A percentile compares a stretch with the other conserved stretches of the same genome.
These are phyloP conservation scores for Dugesia japonica DNA, from an alignment of 2,888 invertebrate species.

Conservation along the genomic window DNA sequence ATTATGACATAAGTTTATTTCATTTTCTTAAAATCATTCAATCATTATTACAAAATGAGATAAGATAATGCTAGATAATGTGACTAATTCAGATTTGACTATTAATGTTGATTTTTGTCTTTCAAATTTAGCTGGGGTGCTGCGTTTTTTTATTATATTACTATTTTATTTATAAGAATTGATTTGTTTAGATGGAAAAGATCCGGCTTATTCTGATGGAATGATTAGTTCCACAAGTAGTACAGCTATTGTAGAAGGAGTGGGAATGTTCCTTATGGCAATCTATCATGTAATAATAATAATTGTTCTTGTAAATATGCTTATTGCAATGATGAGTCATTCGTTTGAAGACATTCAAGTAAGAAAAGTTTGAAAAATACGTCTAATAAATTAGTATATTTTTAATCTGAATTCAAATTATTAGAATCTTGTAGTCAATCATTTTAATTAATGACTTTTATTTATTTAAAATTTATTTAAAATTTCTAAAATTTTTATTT, in stretches of 20 bases:
- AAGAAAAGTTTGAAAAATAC: neutral
- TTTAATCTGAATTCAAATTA: no score
- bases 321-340: slow-evolving; percentile 61
- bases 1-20: no score
- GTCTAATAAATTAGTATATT: no score
- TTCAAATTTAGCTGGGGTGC: no score
- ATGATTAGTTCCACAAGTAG: slow-evolving; percentile 38
- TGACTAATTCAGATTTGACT: no score
- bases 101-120: no score
- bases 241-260: slow-evolving; percentile 48
- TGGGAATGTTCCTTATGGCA: slow-evolving; percentile 55
- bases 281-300: slow-evolving; percentile 59
- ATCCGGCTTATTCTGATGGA: slow-evolving; percentile 29
- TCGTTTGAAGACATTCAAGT: slow-evolving; percentile 57
- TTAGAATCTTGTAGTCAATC: no score
- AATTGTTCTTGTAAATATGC: slow-evolving; percentile 61
- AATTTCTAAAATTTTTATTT: neutral
- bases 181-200: slow-evolving; percentile 23
- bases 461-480: neutral
- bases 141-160: no score
- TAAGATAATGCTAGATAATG: no score
- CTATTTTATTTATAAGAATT: no score
- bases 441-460: neutral
- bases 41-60: no score
- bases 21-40: no score